These are phyloP conservation scores for Martes martes DNA, from an alignment of 2,113 vertebrate species.

Conservation along the genomic window DNA sequence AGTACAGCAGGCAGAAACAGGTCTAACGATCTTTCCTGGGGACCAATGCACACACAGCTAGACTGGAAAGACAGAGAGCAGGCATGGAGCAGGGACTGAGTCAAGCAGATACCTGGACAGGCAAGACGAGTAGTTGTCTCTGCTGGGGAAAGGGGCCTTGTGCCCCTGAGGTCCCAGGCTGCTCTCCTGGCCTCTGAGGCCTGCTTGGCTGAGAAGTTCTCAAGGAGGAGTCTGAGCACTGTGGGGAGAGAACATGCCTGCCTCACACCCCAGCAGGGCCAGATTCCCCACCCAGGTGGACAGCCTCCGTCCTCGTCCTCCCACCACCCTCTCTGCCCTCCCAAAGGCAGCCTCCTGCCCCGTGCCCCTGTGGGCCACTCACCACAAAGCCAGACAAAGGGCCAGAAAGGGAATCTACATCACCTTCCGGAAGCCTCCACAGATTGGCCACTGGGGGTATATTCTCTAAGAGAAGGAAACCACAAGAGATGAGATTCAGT, in stretches of 20 bases:
- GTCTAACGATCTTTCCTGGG: not conserved
- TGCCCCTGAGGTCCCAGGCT: not conserved
- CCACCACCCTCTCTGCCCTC: not conserved
- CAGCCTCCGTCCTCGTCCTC: fast-evolving
- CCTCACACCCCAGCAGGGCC: not conserved
- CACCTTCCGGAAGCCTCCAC: conserved; percentile 19
- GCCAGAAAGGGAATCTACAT: not conserved
- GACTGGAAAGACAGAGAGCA: not conserved
- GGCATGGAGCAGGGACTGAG: not conserved
- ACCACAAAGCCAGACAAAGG: not conserved
- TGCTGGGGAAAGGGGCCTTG: not conserved
- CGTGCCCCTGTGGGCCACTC: not conserved
- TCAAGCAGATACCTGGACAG: not conserved
- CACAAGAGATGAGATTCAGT: not conserved
- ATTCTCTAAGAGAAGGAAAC: not conserved
- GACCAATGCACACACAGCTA: not conserved
- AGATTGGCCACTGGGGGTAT: not conserved
- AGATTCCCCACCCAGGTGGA: not conserved
- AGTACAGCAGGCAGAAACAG: not conserved
- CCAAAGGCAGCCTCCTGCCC: too few relatives aligned
- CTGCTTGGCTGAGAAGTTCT: not conserved
- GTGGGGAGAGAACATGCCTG: too few relatives aligned
- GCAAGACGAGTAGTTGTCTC: not conserved
- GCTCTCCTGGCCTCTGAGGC: not conserved
- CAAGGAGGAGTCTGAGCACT: not conserved